These are phyloP conservation scores for Montipora capricornis DNA, from an alignment of 64 coral and sea anemone genomes.

Conservation along the genomic window DNA sequence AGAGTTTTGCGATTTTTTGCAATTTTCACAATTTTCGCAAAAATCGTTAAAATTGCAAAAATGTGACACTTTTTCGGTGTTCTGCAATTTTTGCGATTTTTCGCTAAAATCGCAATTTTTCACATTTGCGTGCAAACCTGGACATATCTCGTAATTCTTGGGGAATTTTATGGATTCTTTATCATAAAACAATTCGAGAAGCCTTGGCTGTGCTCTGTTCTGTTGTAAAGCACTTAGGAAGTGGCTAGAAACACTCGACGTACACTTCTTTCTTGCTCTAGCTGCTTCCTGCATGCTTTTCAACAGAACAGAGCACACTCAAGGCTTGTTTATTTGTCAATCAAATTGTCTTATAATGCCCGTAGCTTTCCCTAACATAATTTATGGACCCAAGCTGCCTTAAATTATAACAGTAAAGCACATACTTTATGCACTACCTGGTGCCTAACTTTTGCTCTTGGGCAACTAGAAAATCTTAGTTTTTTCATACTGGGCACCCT, in stretches of 20 bases:
- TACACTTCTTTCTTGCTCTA: conserved; percentile 20
- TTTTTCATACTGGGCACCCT: background rate
- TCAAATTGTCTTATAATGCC: conserved; percentile 23
- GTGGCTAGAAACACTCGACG: background rate
- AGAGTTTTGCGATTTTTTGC: no score
- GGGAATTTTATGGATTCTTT: no score
- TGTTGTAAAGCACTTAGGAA: background rate
- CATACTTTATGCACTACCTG: conserved; percentile 6
- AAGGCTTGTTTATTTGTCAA: background rate
- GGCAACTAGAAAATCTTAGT: conserved; percentile 3
- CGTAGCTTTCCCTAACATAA: conserved; percentile 26
- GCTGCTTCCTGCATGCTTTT: conserved; percentile 18
- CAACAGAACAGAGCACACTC: conserved; percentile 14
- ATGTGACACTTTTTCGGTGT: no score
- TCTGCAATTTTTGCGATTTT: no score
- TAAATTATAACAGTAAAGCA: conserved; percentile 11
- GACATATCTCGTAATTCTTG: no score
- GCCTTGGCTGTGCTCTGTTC: background rate
- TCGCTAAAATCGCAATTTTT: no score
- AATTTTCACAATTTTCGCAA: no score
- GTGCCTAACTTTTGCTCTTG: background rate
- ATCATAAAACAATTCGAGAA: background rate
- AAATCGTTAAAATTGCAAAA: no score
- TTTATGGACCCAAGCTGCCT: conserved; percentile 7
- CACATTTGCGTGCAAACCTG: no score